Conservation (phyloP, 2,113 vertebrate genomes). For the Pollachius pollachius region DNA sequence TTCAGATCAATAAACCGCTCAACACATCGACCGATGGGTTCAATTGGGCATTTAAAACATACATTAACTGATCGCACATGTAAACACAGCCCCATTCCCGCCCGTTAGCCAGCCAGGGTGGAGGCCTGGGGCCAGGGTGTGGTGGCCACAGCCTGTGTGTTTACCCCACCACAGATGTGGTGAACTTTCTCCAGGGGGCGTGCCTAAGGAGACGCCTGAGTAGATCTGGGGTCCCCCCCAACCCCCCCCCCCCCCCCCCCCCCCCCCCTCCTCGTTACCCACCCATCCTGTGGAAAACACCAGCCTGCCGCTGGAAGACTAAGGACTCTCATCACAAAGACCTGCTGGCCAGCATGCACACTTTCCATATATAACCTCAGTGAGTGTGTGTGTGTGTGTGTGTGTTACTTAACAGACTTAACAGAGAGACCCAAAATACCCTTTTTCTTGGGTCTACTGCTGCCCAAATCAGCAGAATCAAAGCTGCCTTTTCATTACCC, state of each 20-base stretch:
- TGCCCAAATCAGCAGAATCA: slow-evolving; percentile 21
- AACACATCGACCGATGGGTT: too few species aligned
- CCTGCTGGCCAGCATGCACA: slow-evolving; percentile 33
- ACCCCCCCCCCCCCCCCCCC: too few species aligned
- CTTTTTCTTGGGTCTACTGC: slow-evolving; percentile 1
- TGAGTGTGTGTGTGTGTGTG: slow-evolving; percentile 19
- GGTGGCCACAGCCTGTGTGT: too few species aligned
- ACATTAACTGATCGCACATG: too few species aligned
- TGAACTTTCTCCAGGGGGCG: too few species aligned
- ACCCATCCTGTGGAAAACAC: not conserved
- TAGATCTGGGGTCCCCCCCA: too few species aligned
- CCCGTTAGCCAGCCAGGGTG: not conserved
- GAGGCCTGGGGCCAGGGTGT: too few species aligned
- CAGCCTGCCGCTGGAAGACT: slow-evolving; percentile 54
- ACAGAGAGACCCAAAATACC: not conserved
- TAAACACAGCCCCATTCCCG: slow-evolving; percentile 3
- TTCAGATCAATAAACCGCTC: too few species aligned
- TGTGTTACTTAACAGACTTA: slow-evolving; percentile 2
- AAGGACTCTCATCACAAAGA: slow-evolving; percentile 52
- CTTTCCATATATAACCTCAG: slow-evolving; percentile 57
- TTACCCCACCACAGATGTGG: too few species aligned
- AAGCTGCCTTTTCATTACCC: slow-evolving; percentile 36
- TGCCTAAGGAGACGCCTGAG: too few species aligned
- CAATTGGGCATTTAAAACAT: too few species aligned
- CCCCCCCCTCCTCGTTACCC: too few species aligned